Conservation (phyloP, 1,140 invertebrate species). For the Drosophila sulfurigaster region DNA sequence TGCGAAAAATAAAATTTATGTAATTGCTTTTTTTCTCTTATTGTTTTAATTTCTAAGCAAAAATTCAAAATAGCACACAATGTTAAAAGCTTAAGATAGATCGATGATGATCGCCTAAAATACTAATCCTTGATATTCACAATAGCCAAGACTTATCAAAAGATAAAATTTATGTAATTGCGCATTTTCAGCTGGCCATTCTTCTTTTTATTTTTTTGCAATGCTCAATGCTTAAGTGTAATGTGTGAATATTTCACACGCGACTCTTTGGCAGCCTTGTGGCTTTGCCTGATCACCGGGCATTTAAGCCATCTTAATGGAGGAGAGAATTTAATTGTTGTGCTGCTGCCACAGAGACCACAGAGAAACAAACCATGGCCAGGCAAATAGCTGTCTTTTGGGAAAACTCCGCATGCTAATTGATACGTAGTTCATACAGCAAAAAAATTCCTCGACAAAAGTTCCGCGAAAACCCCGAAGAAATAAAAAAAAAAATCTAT, state of each 20-base stretch:
- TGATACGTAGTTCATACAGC: conserved; percentile 11
- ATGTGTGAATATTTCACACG: conserved; percentile 74
- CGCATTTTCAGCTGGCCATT: conserved; percentile 1
- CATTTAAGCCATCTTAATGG: conserved; percentile 51
- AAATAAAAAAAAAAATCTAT: conserved; percentile 41
- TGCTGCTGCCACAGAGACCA: conserved; percentile 51
- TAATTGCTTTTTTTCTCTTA: too few relatives aligned
- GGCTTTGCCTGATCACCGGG: conserved; percentile 44
- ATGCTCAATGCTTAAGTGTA: conserved; percentile 47
- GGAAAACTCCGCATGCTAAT: conserved; percentile 12
- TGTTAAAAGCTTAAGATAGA: background rate
- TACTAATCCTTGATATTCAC: conserved; percentile 10
- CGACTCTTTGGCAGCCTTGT: conserved; percentile 51
- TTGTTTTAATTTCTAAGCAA: too few relatives aligned
- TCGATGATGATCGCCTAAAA: background rate
- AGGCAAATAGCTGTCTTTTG: conserved; percentile 8
- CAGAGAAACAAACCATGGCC: conserved; percentile 60
- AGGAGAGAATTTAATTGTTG: conserved; percentile 69
- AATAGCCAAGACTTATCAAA: conserved; percentile 5
- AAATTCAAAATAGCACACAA: too few relatives aligned
- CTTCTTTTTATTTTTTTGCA: conserved; percentile 33
- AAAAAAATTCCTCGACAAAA: conserved; percentile 23
- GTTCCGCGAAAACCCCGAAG: conserved; percentile 44
- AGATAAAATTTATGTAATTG: conserved; percentile 20
- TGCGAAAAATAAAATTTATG: too few relatives aligned